Evolutionary conservation across 2,888 invertebrate species (phyloP), one percentile per base, ranked within the genome.

Genomic region (Meiosimyza decipiens): DNA sequence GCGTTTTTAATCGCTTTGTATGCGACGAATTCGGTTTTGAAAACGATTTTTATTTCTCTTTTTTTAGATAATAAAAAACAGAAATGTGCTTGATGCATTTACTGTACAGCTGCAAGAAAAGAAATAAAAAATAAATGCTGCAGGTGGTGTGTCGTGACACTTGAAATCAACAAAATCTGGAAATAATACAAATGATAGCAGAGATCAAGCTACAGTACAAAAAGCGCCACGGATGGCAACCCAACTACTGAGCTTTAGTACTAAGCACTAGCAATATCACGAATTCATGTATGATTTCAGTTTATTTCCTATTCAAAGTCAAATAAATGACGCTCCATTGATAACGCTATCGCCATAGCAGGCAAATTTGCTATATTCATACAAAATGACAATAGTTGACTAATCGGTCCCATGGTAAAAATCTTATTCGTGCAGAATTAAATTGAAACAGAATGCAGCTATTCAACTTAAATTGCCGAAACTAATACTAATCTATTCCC

Each of bases 1-100:
- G 57, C 16, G 51, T 16, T 49, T 49, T 55, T 50, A 71, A 65
- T n/a, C 59, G 40, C 9, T 40, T 40, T 40, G 40, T 40, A 40
- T 59, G 71, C 71, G 67, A 62, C 67, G 63, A 63, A 62, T 72
- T 67, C 69, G 62, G 51, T 62, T 33, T 11, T 9, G 62, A 72
- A 67, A 68, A 54, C 72, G 54, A 66, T 72, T 71, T 71, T 57
- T 28, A 40, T 52, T 52, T 60, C 66, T 66, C 52, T n/a, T 16
- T 40, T 40, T 40, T 40, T 40, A 9, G 40, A 40, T 9, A 7
- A 40, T 40, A 40, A 40, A 40, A 40, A 40, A 40, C 6, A 40
- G 9, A 40, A 40, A 40, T 40, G 9, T 40, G 40, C 40, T 40
- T 40, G 9, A 9, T 40, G 9, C 40, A 9, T 40, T 9, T 40